A percentile compares a stretch with the other conserved stretches of the same genome.
These are phyloP conservation scores for Ellobius talpinus DNA, from an alignment of 2,113 vertebrate genomes.

Conservation along the genomic window DNA sequence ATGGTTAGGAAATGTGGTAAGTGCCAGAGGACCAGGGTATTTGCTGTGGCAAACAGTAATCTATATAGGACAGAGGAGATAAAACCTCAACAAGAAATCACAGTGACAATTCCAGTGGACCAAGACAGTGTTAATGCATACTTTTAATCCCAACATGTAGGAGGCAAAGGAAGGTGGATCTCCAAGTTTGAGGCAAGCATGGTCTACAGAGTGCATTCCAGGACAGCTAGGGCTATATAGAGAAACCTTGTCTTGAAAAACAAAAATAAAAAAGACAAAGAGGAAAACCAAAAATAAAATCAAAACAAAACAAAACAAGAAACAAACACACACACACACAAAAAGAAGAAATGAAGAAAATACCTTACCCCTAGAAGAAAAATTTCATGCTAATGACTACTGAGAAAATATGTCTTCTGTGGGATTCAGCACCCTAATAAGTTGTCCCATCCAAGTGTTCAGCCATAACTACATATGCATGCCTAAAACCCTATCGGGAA, in stretches of 20 bases:
- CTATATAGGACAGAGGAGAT: background rate
- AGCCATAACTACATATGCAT: background rate
- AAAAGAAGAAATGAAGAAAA: background rate
- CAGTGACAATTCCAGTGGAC: background rate
- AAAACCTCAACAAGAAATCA: background rate
- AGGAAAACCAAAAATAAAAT: no score
- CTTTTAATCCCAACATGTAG: no score
- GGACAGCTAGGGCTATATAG: no score
- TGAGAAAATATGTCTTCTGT: background rate
- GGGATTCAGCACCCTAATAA: background rate
- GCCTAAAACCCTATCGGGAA: background rate
- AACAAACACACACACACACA: no score
- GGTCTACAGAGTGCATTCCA: no score
- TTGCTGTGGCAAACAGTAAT: background rate
- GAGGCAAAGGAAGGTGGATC: background rate
- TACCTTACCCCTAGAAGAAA: background rate
- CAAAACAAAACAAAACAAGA: no score
- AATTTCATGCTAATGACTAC: background rate
- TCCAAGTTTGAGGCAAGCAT: no score
- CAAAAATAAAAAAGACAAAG: no score
- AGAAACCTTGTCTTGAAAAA: no score
- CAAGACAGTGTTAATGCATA: background rate
- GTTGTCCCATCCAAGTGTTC: background rate
- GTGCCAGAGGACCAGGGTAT: background rate
- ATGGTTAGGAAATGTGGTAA: background rate